Evolutionary conservation across 2,888 invertebrate genomes (phyloP), one percentile per base, ranked within the genome.

Genomic region (Cactoblastis cactorum): DNA sequence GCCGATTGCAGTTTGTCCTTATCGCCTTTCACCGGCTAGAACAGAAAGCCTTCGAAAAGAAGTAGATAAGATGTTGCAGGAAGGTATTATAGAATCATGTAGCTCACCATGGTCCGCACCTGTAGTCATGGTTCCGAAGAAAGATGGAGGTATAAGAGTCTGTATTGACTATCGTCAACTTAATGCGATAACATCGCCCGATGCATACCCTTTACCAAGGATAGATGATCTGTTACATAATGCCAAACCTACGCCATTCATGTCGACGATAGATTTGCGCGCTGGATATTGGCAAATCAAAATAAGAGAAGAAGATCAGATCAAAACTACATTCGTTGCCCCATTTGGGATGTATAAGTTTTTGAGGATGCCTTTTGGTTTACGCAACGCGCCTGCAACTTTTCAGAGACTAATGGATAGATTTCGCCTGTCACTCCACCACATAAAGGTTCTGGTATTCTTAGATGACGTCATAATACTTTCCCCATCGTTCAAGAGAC

Each of bases 91-190:
- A 1, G 69, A 74, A 53, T 64, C 72, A 32, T 53, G 51, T 11
- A 5, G 18, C 12, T 71, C 72, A 1, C 65, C 72, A 0, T 78
- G 71, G 73, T 59, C 73, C 2, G 62, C 75, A 1, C 76, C 22
- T 22, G 22, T 22, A 4, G 22, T 22, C 5, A 22, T 22, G 22
- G 22, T 77, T 1, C 69, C 69, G 0, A 80, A 77, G 45, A 65
- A 61, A 33, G 59, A 66, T 50, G 71, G 69, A 4, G 52, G 47
- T 12, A 51, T 61, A 0, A 52, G 75, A 34, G 48, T 77, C 2
- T 77, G 80, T 50, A 54, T 77, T 0, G 75, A 78, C 46, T 79
- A 76, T 38, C 59, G 74, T 2, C 45, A 51, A 5, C 28, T 67
- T 1, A 65, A 66, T 69, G 1, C 22, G 3, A 22, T 22, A 22